These are phyloP conservation scores for Chromis chromis DNA, from an alignment of 2,797 vertebrate genomes.

Conservation along the genomic window DNA sequence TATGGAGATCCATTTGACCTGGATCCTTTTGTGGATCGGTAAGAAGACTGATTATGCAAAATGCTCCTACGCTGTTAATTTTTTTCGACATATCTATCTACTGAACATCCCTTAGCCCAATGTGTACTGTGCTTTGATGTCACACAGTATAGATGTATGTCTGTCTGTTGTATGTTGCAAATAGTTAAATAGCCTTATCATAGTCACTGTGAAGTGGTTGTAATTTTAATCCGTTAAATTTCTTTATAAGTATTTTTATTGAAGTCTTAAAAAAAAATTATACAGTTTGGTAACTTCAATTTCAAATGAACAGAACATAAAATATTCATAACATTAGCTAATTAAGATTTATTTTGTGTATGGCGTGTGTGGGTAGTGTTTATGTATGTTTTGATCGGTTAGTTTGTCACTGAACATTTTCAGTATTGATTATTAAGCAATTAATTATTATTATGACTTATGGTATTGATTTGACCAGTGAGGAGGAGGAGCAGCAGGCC, in stretches of 20 bases:
- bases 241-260: too few species aligned
- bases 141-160: not conserved
- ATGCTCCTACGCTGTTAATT: not conserved
- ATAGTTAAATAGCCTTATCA: not conserved
- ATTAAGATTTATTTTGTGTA: not conserved
- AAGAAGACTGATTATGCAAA: constrained; percentile 20
- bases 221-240: too few species aligned
- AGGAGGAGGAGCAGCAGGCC: constrained; percentile 80
- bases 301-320: not conserved
- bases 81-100: not conserved
- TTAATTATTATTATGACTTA: constrained; percentile 1
- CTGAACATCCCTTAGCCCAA: not conserved
- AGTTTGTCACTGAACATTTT: not conserved
- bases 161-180: too few species aligned
- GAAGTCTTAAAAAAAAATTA: too few species aligned
- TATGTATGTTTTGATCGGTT: not conserved
- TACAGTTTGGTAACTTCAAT: too few species aligned
- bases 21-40: constrained; percentile 88
- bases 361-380: not conserved
- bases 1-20: constrained; percentile 94
- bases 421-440: not conserved
- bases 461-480: constrained; percentile 67
- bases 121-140: not conserved
- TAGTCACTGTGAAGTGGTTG: too few species aligned
- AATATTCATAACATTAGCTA: not conserved